These are phyloP conservation scores for Platorchestia sp. DNA, from an alignment of 1,140 invertebrate species.

Conservation along the genomic window DNA sequence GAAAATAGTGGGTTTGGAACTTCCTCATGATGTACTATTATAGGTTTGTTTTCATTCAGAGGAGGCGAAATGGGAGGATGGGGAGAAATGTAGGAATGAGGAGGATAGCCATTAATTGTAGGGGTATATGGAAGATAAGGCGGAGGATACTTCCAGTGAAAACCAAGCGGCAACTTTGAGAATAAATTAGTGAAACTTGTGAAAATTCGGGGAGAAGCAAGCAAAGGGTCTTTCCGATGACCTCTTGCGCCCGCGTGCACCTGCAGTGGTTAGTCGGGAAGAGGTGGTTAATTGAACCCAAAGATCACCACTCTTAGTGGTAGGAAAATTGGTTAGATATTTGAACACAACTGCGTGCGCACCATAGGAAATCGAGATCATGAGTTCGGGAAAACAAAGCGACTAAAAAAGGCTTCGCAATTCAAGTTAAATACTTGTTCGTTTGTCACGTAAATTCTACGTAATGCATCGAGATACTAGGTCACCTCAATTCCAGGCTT, in stretches of 20 bases:
- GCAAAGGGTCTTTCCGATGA: not conserved
- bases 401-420: not conserved
- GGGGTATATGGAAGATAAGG: not conserved
- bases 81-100: not conserved
- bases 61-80: not conserved
- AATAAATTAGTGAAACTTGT: slow-evolving; percentile 6
- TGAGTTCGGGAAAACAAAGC: not conserved
- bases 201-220: slow-evolving; percentile 34
- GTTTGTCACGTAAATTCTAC: not conserved
- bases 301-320: not conserved
- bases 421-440: not conserved
- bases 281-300: not conserved
- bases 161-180: slow-evolving; percentile 44
- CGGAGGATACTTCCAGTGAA: slow-evolving; percentile 19
- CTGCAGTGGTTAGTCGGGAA: slow-evolving; percentile 16
- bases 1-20: not conserved
- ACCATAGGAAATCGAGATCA: not conserved
- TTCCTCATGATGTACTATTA: slow-evolving; percentile 30
- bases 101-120: not conserved
- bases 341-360: not conserved
- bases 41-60: not conserved
- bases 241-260: not conserved
- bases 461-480: not conserved
- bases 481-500: not conserved
- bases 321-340: not conserved